Evolutionary conservation across 2,113 vertebrate genomes (phyloP).

Genomic region (Hemibagrus wyckioides): DNA sequence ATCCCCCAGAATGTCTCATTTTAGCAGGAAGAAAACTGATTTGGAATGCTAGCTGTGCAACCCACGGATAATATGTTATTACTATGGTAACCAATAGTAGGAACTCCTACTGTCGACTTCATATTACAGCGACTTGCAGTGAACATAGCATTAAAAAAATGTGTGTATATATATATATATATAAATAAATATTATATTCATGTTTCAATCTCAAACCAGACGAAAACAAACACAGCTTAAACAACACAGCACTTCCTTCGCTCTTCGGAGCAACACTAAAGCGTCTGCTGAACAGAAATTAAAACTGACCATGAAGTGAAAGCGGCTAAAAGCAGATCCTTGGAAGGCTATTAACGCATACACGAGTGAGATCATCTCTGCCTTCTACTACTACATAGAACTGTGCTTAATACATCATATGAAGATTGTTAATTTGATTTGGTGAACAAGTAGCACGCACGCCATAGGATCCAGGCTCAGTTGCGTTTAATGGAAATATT

Average conservation of each 20-base stretch:
- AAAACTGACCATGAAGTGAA: not conserved
- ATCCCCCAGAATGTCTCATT: too few relatives aligned
- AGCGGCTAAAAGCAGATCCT: slow-evolving; percentile 10
- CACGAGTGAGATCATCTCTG: slow-evolving; percentile 11
- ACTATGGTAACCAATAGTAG: too few relatives aligned
- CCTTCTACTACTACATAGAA: not conserved
- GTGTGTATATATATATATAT: too few relatives aligned
- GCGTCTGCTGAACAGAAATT: not conserved
- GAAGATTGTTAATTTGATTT: slow-evolving; percentile 7
- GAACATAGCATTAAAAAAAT: too few relatives aligned
- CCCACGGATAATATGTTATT: too few relatives aligned
- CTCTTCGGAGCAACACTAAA: not conserved
- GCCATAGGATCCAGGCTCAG: not conserved
- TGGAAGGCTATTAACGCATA: slow-evolving; percentile 8
- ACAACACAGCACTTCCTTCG: not conserved
- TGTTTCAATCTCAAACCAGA: not conserved
- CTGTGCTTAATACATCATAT: slow-evolving; percentile 8
- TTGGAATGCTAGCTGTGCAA: too few relatives aligned
- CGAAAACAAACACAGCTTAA: not conserved
- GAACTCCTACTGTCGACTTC: too few relatives aligned
- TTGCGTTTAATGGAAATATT: slow-evolving; percentile 8
- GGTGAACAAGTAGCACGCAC: not conserved
- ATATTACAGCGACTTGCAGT: too few relatives aligned
- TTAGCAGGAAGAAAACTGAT: too few relatives aligned
- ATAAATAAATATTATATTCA: not conserved